Conservation (phyloP, 2,888 invertebrate genomes). For the Alloscopus bannaensis region DNA sequence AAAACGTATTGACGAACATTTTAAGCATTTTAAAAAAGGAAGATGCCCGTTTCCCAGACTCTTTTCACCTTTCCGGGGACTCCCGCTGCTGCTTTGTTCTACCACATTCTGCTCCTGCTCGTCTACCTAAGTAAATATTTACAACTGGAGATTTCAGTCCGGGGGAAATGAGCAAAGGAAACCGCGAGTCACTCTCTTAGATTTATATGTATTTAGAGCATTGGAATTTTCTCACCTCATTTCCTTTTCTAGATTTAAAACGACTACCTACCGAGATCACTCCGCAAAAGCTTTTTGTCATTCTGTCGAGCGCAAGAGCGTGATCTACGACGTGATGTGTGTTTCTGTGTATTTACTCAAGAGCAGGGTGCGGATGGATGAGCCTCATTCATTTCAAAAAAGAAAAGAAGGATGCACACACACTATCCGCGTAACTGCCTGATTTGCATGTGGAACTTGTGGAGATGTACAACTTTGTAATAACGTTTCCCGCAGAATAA, state of each 20-base stretch:
- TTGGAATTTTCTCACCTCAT: conserved; percentile 62
- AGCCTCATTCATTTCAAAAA: conserved; percentile 51
- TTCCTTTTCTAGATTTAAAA: conserved; percentile 53
- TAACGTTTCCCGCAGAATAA: conserved; percentile 49
- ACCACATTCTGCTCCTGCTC: no score
- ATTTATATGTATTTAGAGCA: conserved; percentile 62
- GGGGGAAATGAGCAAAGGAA: conserved; percentile 44
- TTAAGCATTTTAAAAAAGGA: conserved; percentile 53
- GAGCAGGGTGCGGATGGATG: conserved; percentile 52
- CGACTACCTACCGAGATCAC: not conserved
- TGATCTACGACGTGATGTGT: not conserved
- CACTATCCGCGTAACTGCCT: no score
- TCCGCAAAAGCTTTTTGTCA: not conserved
- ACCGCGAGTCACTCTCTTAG: conserved; percentile 49
- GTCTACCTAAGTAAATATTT: conserved; percentile 63
- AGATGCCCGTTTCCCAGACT: conserved; percentile 48
- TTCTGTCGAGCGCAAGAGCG: not conserved
- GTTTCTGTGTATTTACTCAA: conserved; percentile 46
- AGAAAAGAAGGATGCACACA: conserved; percentile 49
- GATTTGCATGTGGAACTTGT: conserved; percentile 53
- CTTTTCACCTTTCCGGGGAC: conserved; percentile 56
- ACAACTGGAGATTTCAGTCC: conserved; percentile 40
- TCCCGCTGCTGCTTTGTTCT: conserved; percentile 53
- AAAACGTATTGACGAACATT: conserved; percentile 43
- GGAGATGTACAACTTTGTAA: conserved; percentile 26